These are phyloP conservation scores for Chrysolina oricalcia DNA, from an alignment of 2,888 invertebrate genomes.

Conservation along the genomic window DNA sequence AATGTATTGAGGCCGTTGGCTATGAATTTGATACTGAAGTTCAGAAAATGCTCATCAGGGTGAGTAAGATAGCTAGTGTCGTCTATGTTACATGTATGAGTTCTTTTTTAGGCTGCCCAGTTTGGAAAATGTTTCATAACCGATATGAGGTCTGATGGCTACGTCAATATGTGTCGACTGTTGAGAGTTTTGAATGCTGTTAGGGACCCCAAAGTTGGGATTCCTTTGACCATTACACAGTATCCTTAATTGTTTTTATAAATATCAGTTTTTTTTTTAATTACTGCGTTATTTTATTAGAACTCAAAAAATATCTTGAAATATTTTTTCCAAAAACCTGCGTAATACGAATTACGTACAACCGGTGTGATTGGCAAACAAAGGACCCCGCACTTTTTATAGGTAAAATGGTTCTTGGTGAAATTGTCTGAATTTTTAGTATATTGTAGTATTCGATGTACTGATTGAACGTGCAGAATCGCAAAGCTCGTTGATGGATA, in stretches of 20 bases:
- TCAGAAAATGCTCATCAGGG: constrained; percentile 91
- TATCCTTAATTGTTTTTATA: constrained; percentile 75
- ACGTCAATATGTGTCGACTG: constrained; percentile 89
- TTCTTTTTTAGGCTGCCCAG: constrained; percentile 83
- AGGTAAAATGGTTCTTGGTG: too few species aligned
- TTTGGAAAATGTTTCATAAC: constrained; percentile 95
- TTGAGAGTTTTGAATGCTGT: constrained; percentile 93
- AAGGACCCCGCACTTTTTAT: too few species aligned
- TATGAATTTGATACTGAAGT: constrained; percentile 90
- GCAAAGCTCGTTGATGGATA: too few species aligned
- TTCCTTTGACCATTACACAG: constrained; percentile 93
- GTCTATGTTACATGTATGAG: not conserved
- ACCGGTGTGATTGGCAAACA: too few species aligned
- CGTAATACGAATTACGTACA: too few species aligned
- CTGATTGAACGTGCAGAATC: too few species aligned
- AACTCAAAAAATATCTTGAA: too few species aligned
- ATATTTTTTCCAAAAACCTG: too few species aligned
- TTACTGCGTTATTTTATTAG: not conserved
- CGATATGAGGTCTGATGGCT: constrained; percentile 83
- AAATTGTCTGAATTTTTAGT: too few species aligned
- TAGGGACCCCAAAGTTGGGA: constrained; percentile 87
- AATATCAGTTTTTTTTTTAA: not conserved
- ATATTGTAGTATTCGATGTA: too few species aligned
- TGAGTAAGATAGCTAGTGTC: constrained; percentile 64
- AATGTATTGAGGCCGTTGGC: constrained; percentile 94